These are phyloP conservation scores for Neodiprion fabricii DNA, from an alignment of 1,140 invertebrate genomes.

Conservation along the genomic window DNA sequence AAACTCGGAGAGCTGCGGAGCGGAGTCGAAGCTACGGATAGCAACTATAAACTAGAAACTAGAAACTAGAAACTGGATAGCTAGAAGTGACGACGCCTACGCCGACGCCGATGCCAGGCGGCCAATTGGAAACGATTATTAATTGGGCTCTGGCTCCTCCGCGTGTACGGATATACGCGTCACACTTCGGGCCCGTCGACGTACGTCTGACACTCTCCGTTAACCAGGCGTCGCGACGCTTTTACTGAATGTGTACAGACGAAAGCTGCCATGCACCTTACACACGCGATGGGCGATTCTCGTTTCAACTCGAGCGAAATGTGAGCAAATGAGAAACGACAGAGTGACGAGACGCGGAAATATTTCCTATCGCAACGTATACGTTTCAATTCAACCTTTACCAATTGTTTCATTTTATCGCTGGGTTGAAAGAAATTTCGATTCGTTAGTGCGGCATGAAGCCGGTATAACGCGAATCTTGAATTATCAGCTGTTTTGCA, in stretches of 20 bases:
- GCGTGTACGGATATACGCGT: neutral
- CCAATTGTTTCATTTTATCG: too few relatives aligned
- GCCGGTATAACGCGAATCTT: too few relatives aligned
- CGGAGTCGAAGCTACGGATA: neutral
- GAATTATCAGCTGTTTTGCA: too few relatives aligned
- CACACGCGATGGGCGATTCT: too few relatives aligned
- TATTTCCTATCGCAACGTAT: too few relatives aligned
- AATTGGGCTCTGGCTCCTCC: neutral
- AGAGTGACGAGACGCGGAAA: too few relatives aligned
- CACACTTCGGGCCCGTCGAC: neutral
- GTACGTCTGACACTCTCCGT: neutral
- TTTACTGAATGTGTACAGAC: neutral
- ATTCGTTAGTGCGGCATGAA: too few relatives aligned
- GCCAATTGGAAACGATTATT: slow-evolving; percentile 2
- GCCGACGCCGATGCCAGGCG: neutral
- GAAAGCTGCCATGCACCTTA: neutral
- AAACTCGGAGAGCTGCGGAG: neutral
- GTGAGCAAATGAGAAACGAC: too few relatives aligned
- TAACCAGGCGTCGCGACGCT: slow-evolving; percentile 1
- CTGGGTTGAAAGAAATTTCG: too few relatives aligned
- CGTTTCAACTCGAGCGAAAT: too few relatives aligned
- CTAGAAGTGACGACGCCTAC: neutral
- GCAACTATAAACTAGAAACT: neutral
- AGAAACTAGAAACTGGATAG: neutral
- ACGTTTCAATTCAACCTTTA: too few relatives aligned